Evolutionary conservation across 2,888 invertebrate species (phyloP).

Genomic region (Eutolmus rufibarbis): DNA sequence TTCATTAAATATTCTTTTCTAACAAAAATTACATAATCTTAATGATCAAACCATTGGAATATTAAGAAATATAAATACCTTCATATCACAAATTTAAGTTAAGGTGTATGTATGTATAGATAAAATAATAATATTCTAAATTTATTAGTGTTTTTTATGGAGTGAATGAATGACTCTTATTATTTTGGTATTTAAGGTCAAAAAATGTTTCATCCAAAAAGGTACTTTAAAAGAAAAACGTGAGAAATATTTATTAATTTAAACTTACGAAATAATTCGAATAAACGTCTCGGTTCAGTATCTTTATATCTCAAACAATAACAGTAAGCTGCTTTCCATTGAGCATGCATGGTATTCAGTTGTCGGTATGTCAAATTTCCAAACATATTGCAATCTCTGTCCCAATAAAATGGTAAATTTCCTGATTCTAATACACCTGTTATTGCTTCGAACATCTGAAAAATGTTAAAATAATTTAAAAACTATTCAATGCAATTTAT

Average conservation of each 20-base stretch:
- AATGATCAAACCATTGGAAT: too few relatives aligned
- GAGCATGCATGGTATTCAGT: background rate
- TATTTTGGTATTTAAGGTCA: too few relatives aligned
- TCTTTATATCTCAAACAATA: background rate
- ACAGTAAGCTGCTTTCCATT: background rate
- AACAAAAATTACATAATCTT: too few relatives aligned
- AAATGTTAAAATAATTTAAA: background rate
- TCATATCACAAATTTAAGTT: too few relatives aligned
- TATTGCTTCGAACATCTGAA: constrained; percentile 50
- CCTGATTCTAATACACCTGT: constrained; percentile 39
- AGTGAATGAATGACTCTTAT: too few relatives aligned
- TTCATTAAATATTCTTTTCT: too few relatives aligned
- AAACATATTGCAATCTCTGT: constrained; percentile 44
- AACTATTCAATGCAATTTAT: background rate
- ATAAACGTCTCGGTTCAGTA: background rate
- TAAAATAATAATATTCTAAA: too few relatives aligned
- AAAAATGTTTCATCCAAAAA: too few relatives aligned
- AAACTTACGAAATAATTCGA: constrained; percentile 23
- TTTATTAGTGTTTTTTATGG: too few relatives aligned
- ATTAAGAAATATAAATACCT: too few relatives aligned
- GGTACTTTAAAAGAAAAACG: background rate
- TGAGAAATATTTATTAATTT: background rate
- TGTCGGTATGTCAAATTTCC: background rate
- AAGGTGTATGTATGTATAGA: too few relatives aligned
- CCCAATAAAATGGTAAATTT: constrained; percentile 49